Conservation (phyloP, 1,140 invertebrate species). For the silkworm (Bombyx mori) region DNA sequence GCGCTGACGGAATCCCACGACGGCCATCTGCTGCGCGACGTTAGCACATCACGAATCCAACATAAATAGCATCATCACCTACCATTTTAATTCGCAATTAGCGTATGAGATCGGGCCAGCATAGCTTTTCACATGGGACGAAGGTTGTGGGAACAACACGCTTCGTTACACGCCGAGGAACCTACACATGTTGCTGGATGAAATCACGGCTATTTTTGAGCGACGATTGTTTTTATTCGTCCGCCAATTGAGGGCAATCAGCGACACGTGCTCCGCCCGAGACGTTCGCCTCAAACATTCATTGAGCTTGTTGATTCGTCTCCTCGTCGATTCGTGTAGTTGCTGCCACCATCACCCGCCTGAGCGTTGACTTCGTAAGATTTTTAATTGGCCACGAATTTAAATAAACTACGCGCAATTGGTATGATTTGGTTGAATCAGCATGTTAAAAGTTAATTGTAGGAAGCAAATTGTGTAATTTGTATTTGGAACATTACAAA, state of each 20-base stretch:
- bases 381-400: no score
- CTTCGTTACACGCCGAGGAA: conserved; percentile 37
- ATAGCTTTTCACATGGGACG: conserved; percentile 58
- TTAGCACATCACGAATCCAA: conserved; percentile 20
- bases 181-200: conserved; percentile 64
- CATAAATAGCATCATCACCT: conserved; percentile 41
- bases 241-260: conserved; percentile 69
- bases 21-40: conserved; percentile 23
- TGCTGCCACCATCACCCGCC: no score
- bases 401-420: no score
- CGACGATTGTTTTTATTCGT: conserved; percentile 69
- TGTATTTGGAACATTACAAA: no score
- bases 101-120: conserved; percentile 37
- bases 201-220: conserved; percentile 70
- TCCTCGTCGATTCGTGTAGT: no score
- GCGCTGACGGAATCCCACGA: conserved; percentile 17
- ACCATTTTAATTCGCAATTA: conserved; percentile 35
- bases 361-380: no score
- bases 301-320: conserved; percentile 44
- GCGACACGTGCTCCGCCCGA: conserved; percentile 61
- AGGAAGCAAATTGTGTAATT: no score
- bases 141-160: conserved; percentile 44
- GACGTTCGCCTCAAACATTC: conserved; percentile 52
- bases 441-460: no score
- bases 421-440: no score